Evolutionary conservation across 2,888 invertebrate species (phyloP).

Genomic region (Scrobipalpa atriplicella): DNA sequence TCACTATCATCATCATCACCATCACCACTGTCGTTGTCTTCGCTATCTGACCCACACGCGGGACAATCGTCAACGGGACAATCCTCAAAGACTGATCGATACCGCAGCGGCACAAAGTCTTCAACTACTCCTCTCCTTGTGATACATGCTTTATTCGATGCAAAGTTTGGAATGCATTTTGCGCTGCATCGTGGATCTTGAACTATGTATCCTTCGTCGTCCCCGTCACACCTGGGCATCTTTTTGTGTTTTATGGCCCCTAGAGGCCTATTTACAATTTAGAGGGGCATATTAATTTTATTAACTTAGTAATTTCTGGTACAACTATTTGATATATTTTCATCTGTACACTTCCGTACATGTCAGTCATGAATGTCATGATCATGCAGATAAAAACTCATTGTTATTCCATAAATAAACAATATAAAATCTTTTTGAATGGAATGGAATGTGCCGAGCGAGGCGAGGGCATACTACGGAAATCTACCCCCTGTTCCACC

Average conservation of each 20-base stretch:
- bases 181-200: background rate
- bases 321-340: too few relatives aligned
- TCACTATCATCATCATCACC: background rate
- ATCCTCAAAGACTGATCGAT: background rate
- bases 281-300: background rate
- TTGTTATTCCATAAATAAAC: too few relatives aligned
- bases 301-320: too few relatives aligned
- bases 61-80: constrained; percentile 12
- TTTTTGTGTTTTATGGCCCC: background rate
- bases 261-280: background rate
- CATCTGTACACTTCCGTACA: too few relatives aligned
- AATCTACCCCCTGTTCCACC: too few relatives aligned
- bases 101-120: background rate
- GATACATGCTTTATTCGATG: background rate
- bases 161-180: background rate
- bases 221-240: background rate
- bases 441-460: too few relatives aligned
- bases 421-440: too few relatives aligned
- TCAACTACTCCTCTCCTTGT: background rate
- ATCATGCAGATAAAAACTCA: too few relatives aligned
- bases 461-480: too few relatives aligned
- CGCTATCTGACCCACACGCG: background rate
- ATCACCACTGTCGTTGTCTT: background rate
- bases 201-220: background rate
- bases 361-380: too few relatives aligned